Conservation (phyloP, 2,113 vertebrate species). For the Epinephelus lanceolatus region DNA sequence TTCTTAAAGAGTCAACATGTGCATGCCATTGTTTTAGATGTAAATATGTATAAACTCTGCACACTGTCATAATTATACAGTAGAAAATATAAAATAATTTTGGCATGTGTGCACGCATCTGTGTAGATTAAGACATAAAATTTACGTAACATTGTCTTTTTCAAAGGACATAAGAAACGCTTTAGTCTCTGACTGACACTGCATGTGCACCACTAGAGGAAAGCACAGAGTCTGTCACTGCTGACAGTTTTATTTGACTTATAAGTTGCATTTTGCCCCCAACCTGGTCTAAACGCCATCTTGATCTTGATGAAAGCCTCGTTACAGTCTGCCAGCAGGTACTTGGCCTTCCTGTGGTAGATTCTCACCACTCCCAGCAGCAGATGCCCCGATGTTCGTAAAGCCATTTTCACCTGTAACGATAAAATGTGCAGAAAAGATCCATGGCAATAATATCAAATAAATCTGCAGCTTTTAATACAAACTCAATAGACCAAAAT, state of each 20-base stretch:
- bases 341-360: slow-evolving; percentile 99
- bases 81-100: neutral
- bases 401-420: slow-evolving; percentile 95
- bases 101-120: neutral
- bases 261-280: neutral
- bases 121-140: neutral
- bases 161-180: neutral
- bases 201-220: neutral
- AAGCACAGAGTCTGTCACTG: neutral
- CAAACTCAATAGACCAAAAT: too few relatives aligned
- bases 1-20: too few relatives aligned
- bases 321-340: slow-evolving; percentile 97
- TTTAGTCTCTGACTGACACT: neutral
- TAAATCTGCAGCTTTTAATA: neutral
- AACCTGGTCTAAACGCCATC: slow-evolving; percentile 99
- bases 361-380: slow-evolving; percentile 97
- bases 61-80: neutral
- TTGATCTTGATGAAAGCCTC: slow-evolving; percentile 99
- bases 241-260: neutral
- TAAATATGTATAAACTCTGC: neutral
- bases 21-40: neutral
- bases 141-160: neutral
- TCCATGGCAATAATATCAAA: neutral
- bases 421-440: neutral
- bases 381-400: slow-evolving; percentile 96